Conservation (phyloP, 2,797 vertebrate genomes). For the Naso thynnoides region DNA sequence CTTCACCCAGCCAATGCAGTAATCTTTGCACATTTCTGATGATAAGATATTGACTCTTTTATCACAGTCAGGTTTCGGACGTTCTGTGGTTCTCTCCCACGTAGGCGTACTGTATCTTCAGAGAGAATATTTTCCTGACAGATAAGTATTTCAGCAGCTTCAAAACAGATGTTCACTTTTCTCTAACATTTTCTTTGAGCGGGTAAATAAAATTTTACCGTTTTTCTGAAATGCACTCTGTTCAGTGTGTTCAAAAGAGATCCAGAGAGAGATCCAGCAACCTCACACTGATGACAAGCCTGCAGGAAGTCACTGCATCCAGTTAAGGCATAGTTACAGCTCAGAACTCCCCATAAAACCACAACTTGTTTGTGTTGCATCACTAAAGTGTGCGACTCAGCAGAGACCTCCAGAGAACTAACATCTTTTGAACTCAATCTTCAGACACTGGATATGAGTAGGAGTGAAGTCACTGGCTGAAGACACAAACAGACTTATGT, state of each 20-base stretch:
- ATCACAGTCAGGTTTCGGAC: neutral
- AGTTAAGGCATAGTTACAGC: neutral
- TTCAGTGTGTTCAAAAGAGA: conserved; percentile 13
- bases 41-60: neutral
- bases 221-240: conserved; percentile 21
- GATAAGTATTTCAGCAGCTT: neutral
- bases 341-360: conserved; percentile 16
- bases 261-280: conserved; percentile 36
- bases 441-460: conserved; percentile 57
- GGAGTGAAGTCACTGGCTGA: conserved; percentile 39
- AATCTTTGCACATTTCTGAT: neutral
- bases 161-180: neutral
- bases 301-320: neutral
- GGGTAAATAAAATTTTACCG: conserved; percentile 11
- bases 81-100: neutral
- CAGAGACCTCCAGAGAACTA: conserved; percentile 35
- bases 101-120: neutral
- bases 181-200: neutral
- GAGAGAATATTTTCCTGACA: neutral
- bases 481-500: neutral
- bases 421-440: conserved; percentile 44
- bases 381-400: conserved; percentile 55
- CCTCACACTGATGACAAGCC: neutral
- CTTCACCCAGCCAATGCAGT: neutral
- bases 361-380: conserved; percentile 46